phyloP scores from a whole-genome alignment of 2,888 invertebrate genomes.

The Galerucella pusilla region DNA sequence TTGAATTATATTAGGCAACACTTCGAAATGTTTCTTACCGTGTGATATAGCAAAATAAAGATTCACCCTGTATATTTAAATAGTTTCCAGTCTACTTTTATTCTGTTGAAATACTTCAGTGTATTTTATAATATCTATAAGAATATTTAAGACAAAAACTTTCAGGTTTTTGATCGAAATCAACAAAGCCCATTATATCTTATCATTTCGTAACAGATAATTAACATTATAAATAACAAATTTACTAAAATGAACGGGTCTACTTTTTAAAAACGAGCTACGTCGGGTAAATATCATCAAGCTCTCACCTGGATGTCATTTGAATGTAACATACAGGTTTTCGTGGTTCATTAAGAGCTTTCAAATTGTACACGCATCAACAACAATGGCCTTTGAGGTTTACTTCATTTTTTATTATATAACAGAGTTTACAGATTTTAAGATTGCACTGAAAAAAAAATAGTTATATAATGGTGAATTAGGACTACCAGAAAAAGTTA shows the following conservation, averaged over 20 bases:
- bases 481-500: neutral
- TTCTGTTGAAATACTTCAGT: too few relatives aligned
- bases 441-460: neutral
- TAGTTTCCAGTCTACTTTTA: too few relatives aligned
- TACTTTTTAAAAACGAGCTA: slow-evolving; percentile 5
- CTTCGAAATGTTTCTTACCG: too few relatives aligned
- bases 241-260: neutral
- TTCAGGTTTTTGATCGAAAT: slow-evolving; percentile 6
- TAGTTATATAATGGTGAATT: neutral
- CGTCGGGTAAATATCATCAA: slow-evolving; percentile 2
- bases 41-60: too few relatives aligned
- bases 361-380: neutral
- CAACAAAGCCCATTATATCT: neutral
- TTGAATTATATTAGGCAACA: too few relatives aligned
- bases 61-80: too few relatives aligned
- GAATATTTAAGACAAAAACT: neutral
- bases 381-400: neutral
- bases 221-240: slow-evolving; percentile 9
- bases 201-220: slow-evolving; percentile 7
- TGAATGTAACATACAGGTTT: slow-evolving; percentile 11
- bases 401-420: neutral
- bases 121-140: too few relatives aligned
- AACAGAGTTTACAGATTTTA: neutral
- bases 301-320: slow-evolving; percentile 10
- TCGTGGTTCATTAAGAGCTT: neutral